Conservation (phyloP, 1,140 invertebrate species). For the Ceratitis capitata region DNA sequence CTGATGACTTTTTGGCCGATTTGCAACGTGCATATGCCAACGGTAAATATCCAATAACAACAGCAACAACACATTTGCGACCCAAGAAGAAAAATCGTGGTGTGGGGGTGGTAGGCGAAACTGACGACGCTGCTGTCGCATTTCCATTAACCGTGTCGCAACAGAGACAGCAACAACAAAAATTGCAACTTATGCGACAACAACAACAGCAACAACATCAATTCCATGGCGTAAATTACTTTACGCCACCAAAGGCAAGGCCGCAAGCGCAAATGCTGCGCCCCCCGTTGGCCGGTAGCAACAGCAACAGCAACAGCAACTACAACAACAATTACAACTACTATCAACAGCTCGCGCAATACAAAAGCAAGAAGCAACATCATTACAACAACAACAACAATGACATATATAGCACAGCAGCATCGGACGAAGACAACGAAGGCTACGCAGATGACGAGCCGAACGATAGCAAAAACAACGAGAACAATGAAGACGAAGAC, state of each 20-base stretch:
- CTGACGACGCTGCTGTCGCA: background rate
- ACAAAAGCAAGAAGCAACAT: background rate
- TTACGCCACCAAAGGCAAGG: slow-evolving; percentile 20
- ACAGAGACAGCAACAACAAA: slow-evolving; percentile 1
- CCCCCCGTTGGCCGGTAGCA: no score
- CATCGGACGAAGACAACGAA: background rate
- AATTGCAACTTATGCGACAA: background rate
- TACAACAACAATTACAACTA: background rate
- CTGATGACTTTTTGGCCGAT: slow-evolving; percentile 53
- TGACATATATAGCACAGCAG: background rate
- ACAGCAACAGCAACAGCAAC: background rate
- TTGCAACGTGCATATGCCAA: slow-evolving; percentile 52
- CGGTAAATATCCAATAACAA: background rate
- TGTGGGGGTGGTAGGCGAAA: slow-evolving; percentile 49
- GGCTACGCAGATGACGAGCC: background rate
- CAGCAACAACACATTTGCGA: slow-evolving; percentile 47
- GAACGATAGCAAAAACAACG: background rate
- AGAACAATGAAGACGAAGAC: background rate
- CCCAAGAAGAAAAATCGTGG: slow-evolving; percentile 24
- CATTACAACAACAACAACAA: background rate
- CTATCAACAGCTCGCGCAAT: background rate
- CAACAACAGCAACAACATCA: background rate
- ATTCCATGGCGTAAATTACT: background rate
- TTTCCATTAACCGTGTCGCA: background rate
- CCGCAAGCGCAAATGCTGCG: background rate